These are phyloP conservation scores for Branchellion lobata DNA, from an alignment of 2,888 invertebrate species.

Conservation along the genomic window DNA sequence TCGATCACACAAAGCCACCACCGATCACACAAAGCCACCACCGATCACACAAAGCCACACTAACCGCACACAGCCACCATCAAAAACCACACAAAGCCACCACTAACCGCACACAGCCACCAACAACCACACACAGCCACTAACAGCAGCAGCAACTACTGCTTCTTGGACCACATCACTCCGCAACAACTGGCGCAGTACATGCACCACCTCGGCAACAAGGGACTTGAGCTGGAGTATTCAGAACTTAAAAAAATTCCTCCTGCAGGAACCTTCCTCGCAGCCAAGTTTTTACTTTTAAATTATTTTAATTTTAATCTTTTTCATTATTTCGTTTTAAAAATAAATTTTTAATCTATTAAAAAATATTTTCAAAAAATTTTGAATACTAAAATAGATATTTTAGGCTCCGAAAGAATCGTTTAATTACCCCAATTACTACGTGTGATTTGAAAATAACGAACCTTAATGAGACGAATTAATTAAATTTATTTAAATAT, in stretches of 20 bases:
- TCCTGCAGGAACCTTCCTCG: not conserved
- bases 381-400: too few species aligned
- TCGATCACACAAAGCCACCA: too few species aligned
- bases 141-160: not conserved
- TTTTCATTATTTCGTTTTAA: not conserved
- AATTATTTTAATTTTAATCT: not conserved
- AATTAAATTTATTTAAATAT: too few species aligned
- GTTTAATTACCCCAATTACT: too few species aligned
- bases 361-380: not conserved
- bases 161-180: not conserved
- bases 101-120: not conserved
- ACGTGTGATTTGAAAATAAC: too few species aligned
- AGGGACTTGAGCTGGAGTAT: not conserved
- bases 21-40: not conserved
- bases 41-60: too few species aligned
- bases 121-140: not conserved
- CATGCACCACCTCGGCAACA: not conserved
- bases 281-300: not conserved
- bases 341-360: not conserved
- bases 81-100: not conserved
- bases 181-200: not conserved
- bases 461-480: too few species aligned
- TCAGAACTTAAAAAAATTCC: not conserved
- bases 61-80: not conserved
- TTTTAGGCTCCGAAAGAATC: too few species aligned